Percentiles rank a stretch among this genome's conserved stretches.
These are phyloP conservation scores for Dicentrarchus labrax DNA, from an alignment of 2,113 vertebrate genomes.

Conservation along the genomic window DNA sequence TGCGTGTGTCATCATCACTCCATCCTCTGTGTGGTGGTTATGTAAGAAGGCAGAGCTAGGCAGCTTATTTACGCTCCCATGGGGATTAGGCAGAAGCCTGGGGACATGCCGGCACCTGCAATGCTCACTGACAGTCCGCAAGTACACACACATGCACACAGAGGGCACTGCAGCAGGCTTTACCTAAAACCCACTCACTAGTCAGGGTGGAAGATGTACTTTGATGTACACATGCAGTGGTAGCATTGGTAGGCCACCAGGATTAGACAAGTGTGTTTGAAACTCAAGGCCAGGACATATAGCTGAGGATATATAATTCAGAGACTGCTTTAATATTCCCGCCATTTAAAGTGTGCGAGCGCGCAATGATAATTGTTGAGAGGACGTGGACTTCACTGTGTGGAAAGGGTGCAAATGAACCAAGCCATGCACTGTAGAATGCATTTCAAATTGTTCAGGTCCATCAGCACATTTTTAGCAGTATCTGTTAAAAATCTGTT, in stretches of 20 bases:
- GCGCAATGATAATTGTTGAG: too few species aligned
- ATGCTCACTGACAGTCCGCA: conserved; percentile 40
- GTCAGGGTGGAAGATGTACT: conserved; percentile 17
- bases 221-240: conserved; percentile 24
- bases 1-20: conserved; percentile 30
- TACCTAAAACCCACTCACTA: conserved; percentile 10
- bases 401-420: too few species aligned
- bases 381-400: too few species aligned
- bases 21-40: conserved; percentile 54
- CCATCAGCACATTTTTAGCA: too few species aligned
- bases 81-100: conserved; percentile 68
- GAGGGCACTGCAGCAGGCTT: conserved; percentile 39
- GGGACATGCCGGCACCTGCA: conserved; percentile 68
- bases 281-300: neutral
- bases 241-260: neutral
- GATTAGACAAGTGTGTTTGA: conserved; percentile 2
- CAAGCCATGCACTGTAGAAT: too few species aligned
- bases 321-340: too few species aligned
- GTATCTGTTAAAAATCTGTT: too few species aligned
- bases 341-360: too few species aligned
- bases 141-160: conserved; percentile 17
- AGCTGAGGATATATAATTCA: neutral
- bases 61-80: conserved; percentile 74
- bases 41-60: conserved; percentile 61
- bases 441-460: too few species aligned